Evolutionary conservation across 1,140 invertebrate species (phyloP).

Genomic region (Choristoneura fumiferana): DNA sequence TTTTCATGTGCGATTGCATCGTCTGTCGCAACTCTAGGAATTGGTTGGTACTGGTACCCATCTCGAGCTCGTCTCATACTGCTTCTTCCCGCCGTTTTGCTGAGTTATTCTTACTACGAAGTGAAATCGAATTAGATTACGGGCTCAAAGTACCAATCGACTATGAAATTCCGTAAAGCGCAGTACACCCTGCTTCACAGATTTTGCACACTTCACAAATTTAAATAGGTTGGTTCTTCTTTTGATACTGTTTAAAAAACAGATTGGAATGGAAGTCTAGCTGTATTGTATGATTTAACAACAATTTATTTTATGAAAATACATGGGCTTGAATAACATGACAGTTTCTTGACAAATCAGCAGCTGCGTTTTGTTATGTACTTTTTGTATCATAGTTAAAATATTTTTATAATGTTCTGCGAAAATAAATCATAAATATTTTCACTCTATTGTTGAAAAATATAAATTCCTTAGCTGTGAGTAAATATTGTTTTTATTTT

Average conservation of each 20-base stretch:
- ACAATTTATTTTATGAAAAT: background rate
- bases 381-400: no score
- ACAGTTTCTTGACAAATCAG: constrained; percentile 17
- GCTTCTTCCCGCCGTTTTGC: constrained; percentile 66
- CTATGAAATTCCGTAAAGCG: no score
- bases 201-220: no score
- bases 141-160: background rate
- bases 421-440: no score
- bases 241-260: no score
- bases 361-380: constrained; percentile 17
- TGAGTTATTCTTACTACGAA: background rate
- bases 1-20: constrained; percentile 90
- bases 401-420: no score
- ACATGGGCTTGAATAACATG: background rate
- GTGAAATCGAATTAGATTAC: background rate
- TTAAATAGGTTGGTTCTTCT: no score
- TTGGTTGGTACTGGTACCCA: constrained; percentile 85
- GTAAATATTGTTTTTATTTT: no score
- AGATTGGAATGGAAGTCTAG: no score
- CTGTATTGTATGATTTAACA: background rate
- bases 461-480: no score
- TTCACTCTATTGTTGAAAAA: no score
- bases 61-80: constrained; percentile 86
- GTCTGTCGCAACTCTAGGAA: constrained; percentile 80
- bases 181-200: no score